Percentiles rank a stretch among this genome's conserved stretches.
Evolutionary conservation across 2,797 vertebrate species (phyloP).

Genomic region (Etheostoma perlongum): DNA sequence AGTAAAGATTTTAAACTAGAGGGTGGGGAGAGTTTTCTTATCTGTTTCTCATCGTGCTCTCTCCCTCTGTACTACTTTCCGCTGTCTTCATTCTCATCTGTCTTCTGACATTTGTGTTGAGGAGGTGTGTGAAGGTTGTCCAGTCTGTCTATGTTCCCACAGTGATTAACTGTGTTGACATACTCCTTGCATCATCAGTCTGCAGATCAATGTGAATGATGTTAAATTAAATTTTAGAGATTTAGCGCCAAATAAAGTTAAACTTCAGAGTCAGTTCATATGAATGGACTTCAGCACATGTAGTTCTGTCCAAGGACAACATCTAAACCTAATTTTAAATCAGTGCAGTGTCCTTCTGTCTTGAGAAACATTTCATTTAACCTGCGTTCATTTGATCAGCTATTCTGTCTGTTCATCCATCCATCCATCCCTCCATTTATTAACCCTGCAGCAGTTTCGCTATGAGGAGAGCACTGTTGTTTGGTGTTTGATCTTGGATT

Average conservation of each 20-base stretch:
- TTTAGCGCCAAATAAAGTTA: neutral
- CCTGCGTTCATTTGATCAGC: neutral
- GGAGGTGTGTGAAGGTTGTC: slow-evolving; percentile 14
- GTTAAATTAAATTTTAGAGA: neutral
- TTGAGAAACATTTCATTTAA: neutral
- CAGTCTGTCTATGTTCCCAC: slow-evolving; percentile 6
- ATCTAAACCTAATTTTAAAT: neutral
- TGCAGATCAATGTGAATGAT: neutral
- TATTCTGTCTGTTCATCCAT: neutral
- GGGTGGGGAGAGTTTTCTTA: neutral
- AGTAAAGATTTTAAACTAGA: slow-evolving; percentile 4
- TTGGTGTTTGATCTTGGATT: slow-evolving; percentile 19
- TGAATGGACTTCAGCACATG: neutral
- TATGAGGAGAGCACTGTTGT: neutral
- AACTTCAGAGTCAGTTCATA: neutral
- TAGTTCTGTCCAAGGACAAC: neutral
- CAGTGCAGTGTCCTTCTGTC: neutral
- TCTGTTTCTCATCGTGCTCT: neutral
- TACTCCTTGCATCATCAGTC: neutral
- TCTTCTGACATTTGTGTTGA: slow-evolving; percentile 10
- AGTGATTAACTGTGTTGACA: slow-evolving; percentile 4
- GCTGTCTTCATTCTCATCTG: slow-evolving; percentile 1
- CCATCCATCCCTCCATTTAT: neutral
- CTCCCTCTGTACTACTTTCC: slow-evolving; percentile 2
- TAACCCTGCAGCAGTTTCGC: neutral